Conservation (phyloP, 2,797 vertebrate genomes). For the Sardinella longiceps region DNA sequence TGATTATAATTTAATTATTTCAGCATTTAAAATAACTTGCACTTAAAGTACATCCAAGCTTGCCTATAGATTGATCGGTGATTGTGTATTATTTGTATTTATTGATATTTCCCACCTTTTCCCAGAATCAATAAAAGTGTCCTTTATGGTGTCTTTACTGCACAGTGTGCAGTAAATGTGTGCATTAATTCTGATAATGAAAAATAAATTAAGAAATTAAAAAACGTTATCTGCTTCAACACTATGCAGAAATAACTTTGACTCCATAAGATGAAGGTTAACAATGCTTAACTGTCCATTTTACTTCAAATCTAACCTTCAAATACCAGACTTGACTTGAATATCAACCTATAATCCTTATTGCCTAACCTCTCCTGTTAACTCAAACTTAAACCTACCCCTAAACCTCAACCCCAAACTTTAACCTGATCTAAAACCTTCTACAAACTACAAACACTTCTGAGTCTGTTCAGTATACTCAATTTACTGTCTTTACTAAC, state of each 20-base stretch:
- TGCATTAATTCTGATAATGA: slow-evolving; percentile 37
- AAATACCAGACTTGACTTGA: background rate
- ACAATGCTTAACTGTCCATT: background rate
- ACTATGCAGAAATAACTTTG: background rate
- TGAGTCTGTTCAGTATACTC: background rate
- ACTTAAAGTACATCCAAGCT: slow-evolving; percentile 8
- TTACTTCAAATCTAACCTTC: background rate
- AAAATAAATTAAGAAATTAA: slow-evolving; percentile 37
- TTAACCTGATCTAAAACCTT: slow-evolving; percentile 8
- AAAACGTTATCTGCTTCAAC: background rate
- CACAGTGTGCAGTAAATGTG: slow-evolving; percentile 50
- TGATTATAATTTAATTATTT: background rate
- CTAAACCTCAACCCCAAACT: background rate
- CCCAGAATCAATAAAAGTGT: slow-evolving; percentile 52
- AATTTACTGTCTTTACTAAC: background rate
- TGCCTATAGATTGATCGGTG: slow-evolving; percentile 34
- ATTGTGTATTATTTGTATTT: slow-evolving; percentile 41
- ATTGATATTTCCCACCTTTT: slow-evolving; percentile 44
- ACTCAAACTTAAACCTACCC: background rate
- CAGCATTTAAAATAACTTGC: background rate
- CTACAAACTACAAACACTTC: background rate
- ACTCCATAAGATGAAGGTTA: background rate
- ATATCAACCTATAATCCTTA: background rate
- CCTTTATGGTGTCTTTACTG: slow-evolving; percentile 48
- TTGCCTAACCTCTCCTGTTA: slow-evolving; percentile 2